phyloP scores from a whole-genome alignment of 2,797 vertebrate species.

The Hypotaenidia philippensis region DNA sequence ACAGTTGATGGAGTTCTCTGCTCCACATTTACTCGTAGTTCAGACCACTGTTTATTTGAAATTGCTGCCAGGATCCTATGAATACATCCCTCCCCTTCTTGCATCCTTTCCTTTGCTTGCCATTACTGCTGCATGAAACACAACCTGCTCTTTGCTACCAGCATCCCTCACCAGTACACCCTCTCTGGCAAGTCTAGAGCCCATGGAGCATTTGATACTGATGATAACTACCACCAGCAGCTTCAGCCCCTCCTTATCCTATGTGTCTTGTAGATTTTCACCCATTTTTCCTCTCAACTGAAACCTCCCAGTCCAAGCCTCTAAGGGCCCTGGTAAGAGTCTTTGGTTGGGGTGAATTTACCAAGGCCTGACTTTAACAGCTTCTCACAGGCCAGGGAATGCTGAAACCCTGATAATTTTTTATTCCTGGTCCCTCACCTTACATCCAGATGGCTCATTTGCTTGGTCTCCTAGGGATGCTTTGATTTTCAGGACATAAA shows the following conservation, averaged over 20 bases:
- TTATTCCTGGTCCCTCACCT: neutral
- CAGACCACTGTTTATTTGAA: neutral
- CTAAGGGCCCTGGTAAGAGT: neutral
- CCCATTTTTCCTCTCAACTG: neutral
- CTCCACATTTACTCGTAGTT: neutral
- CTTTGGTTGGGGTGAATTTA: neutral
- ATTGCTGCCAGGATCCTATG: neutral
- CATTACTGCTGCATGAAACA: neutral
- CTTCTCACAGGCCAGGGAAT: neutral
- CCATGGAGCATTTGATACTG: neutral
- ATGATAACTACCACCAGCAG: neutral
- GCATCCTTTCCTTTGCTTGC: neutral
- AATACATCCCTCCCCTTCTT: neutral
- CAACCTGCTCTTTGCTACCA: neutral
- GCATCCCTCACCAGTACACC: neutral
- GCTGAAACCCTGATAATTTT: neutral
- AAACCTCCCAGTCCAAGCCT: neutral
- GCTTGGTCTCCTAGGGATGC: neutral
- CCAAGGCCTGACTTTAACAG: neutral
- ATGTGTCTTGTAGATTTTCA: neutral
- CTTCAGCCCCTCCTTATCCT: neutral
- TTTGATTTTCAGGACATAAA: conserved; percentile 23
- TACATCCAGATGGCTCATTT: conserved; percentile 17
- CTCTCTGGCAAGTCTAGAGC: neutral
- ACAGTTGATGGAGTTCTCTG: neutral